Evolutionary conservation across 2,113 vertebrate species (phyloP).

Genomic region (Ptilonorhynchus violaceus): DNA sequence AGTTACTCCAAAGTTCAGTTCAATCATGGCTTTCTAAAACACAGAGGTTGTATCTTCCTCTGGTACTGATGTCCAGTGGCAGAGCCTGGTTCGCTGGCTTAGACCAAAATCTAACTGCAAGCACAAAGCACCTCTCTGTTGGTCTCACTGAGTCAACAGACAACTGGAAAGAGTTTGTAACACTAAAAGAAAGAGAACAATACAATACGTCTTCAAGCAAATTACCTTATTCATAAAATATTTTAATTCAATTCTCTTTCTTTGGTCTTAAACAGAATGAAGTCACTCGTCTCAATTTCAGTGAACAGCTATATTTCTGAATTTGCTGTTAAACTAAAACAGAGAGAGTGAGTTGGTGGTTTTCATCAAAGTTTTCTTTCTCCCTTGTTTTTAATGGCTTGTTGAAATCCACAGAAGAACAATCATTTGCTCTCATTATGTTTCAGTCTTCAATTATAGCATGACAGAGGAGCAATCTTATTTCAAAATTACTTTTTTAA

Average conservation of each 20-base stretch:
- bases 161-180: not conserved
- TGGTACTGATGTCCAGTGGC: not conserved
- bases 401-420: not conserved
- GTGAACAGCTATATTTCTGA: not conserved
- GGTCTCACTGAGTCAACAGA: not conserved
- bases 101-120: not conserved
- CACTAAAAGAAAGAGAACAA: not conserved
- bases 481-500: slow-evolving; percentile 41
- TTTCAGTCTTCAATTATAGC: not conserved
- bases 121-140: not conserved
- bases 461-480: not conserved
- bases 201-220: not conserved
- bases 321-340: not conserved
- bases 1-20: not conserved
- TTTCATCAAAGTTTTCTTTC: not conserved
- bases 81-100: not conserved
- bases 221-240: not conserved
- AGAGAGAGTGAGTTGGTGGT: not conserved
- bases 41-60: not conserved
- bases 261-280: not conserved
- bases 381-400: not conserved
- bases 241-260: not conserved
- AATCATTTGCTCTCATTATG: not conserved
- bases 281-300: not conserved
- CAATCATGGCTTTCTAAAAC: not conserved